Evolutionary conservation across 2,797 vertebrate species (phyloP).

Genomic region (Megaceryle alcyon): DNA sequence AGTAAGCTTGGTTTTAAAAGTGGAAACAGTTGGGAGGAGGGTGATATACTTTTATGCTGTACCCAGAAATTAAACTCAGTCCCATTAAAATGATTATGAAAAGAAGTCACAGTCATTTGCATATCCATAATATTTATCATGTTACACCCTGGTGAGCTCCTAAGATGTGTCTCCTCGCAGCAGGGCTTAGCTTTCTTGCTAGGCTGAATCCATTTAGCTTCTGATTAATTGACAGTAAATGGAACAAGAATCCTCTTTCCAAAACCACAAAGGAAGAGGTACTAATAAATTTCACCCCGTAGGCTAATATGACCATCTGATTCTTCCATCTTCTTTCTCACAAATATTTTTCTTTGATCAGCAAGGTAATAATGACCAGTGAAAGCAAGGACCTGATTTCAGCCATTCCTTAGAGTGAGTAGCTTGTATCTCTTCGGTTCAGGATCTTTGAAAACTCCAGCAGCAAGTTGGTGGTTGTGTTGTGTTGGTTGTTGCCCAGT

Average conservation of each 20-base stretch:
- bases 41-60: not conserved
- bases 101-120: not conserved
- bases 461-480: not conserved
- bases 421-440: not conserved
- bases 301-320: not conserved
- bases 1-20: not conserved
- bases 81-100: not conserved
- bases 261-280: not conserved
- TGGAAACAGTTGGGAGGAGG: not conserved
- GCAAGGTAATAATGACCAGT: not conserved
- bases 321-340: not conserved
- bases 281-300: not conserved
- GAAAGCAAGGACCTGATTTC: not conserved
- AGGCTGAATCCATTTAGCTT: not conserved
- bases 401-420: not conserved
- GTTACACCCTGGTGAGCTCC: not conserved
- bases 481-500: not conserved
- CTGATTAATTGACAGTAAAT: not conserved
- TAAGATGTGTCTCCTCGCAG: not conserved
- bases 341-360: not conserved
- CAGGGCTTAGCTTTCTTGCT: not conserved
- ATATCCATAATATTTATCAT: not conserved
- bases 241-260: not conserved
- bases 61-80: not conserved
- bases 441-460: not conserved